Percentiles rank a stretch among this genome's conserved stretches.
Conservation (phyloP, 1,140 invertebrate genomes). For the Archegozetes longisetosus region DNA sequence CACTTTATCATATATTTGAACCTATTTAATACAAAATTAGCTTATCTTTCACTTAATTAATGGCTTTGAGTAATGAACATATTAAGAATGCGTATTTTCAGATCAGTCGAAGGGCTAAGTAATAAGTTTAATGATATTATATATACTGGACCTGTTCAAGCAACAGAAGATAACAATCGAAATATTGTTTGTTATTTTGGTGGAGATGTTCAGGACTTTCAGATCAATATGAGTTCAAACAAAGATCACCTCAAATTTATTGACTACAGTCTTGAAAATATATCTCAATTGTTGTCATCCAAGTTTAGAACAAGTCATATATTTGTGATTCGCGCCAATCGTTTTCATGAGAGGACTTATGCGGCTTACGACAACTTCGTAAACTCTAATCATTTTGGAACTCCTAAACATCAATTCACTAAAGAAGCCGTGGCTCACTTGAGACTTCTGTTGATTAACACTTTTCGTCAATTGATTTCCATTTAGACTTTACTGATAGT, state of each 20-base stretch:
- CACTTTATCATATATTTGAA: no score
- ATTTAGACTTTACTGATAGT: background rate
- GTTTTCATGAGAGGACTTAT: constrained; percentile 62
- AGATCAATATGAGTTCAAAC: background rate
- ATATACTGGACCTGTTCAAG: background rate
- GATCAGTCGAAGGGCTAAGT: background rate
- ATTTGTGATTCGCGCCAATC: constrained; percentile 51
- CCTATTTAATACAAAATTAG: no score
- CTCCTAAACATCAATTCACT: constrained; percentile 49
- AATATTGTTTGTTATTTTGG: constrained; percentile 8
- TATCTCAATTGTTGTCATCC: constrained; percentile 43
- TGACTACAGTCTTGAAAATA: constrained; percentile 40
- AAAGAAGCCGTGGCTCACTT: constrained; percentile 46
- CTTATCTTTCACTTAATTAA: no score
- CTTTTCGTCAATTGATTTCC: background rate
- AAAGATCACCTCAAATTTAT: background rate
- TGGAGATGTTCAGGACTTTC: constrained; percentile 10
- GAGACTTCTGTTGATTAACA: constrained; percentile 16
- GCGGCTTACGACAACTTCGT: constrained; percentile 78
- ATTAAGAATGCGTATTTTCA: background rate
- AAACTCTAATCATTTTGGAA: constrained; percentile 49
- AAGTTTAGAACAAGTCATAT: constrained; percentile 52
- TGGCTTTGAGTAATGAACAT: no score
- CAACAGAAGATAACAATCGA: background rate
- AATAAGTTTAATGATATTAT: background rate